A percentile compares a stretch with the other conserved stretches of the same genome.
Conservation (phyloP, 2,888 invertebrate species). For the Synanthedon tipuliformis region DNA sequence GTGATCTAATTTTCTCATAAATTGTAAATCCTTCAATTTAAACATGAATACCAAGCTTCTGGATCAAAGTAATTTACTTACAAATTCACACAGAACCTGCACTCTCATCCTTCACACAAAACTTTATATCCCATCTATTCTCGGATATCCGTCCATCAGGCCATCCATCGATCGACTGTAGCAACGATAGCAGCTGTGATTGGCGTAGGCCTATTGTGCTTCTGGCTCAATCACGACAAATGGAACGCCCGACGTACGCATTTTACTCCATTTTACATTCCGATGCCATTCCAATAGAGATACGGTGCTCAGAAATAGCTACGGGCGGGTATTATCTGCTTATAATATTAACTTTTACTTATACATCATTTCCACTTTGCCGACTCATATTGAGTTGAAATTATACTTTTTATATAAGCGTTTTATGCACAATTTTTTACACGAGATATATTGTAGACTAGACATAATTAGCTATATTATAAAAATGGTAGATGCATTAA, state of each 20-base stretch:
- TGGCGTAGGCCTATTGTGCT: constrained; percentile 16
- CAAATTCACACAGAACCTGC: background rate
- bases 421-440: no score
- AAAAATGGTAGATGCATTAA: no score
- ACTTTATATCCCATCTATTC: background rate
- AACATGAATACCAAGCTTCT: no score
- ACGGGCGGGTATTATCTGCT: background rate
- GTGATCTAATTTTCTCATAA: no score
- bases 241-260: constrained; percentile 35
- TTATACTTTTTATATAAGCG: no score
- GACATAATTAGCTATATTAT: no score
- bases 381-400: no score
- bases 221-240: constrained; percentile 47
- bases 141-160: background rate
- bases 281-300: constrained; percentile 23
- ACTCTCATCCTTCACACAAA: background rate
- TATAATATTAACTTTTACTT: background rate
- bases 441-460: no score
- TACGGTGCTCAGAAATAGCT: constrained; percentile 15
- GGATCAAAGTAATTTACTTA: background rate
- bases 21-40: no score
- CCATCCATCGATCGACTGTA: background rate
- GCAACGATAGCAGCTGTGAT: background rate
- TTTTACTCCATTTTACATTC: constrained; percentile 52
- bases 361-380: no score